Percentiles rank a stretch among this genome's conserved stretches.
These are phyloP conservation scores for Sarcophaga caerulescens DNA, from an alignment of 2,888 invertebrate genomes.

Conservation along the genomic window DNA sequence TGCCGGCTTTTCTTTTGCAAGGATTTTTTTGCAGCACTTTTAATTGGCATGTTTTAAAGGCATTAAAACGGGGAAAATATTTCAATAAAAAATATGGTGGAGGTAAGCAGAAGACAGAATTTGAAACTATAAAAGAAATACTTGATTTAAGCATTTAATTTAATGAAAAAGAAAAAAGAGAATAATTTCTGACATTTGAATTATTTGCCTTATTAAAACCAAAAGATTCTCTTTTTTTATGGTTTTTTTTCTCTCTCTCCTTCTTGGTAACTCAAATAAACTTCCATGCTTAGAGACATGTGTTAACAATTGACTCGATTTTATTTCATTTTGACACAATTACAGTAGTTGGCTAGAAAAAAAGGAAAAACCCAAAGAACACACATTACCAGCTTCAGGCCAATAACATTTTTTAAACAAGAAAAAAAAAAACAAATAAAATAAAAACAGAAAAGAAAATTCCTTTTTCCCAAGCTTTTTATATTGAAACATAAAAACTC, in stretches of 20 bases:
- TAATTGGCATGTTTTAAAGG: constrained; percentile 42
- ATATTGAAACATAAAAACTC: constrained; percentile 45
- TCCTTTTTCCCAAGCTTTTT: not conserved
- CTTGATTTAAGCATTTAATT: not conserved
- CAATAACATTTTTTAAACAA: constrained; percentile 28
- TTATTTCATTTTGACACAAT: constrained; percentile 43
- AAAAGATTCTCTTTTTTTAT: not conserved
- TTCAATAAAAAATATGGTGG: no score
- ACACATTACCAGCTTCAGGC: constrained; percentile 48
- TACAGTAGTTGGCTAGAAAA: not conserved
- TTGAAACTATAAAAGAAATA: not conserved
- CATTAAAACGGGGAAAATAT: not conserved
- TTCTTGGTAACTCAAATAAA: not conserved
- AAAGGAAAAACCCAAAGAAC: constrained; percentile 22
- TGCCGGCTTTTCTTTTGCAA: not conserved
- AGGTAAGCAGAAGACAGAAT: not conserved
- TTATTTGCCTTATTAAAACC: constrained; percentile 23
- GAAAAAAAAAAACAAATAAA: not conserved
- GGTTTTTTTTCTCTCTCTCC: not conserved
- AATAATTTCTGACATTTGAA: constrained; percentile 12
- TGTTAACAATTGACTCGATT: constrained; percentile 65
- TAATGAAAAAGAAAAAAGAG: not conserved
- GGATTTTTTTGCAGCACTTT: constrained; percentile 6
- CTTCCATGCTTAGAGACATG: constrained; percentile 30
- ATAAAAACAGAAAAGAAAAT: not conserved